Evolutionary conservation across 2,113 vertebrate genomes (phyloP).

Genomic region (Tachycineta bicolor): DNA sequence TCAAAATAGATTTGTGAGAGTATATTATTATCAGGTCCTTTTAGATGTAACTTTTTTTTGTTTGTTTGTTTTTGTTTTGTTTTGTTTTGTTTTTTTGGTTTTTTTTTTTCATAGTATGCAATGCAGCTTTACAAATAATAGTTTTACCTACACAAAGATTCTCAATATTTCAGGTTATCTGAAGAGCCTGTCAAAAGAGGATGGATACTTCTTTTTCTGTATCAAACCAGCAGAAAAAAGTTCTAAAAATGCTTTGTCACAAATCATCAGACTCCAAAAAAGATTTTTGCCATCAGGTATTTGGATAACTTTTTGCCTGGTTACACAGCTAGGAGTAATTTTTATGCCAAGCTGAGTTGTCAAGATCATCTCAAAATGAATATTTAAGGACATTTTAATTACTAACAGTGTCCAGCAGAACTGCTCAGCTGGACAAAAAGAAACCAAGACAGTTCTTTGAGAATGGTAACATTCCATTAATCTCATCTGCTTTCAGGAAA

Average conservation of each 20-base stretch:
- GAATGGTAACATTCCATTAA: neutral
- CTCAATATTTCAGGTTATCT: neutral
- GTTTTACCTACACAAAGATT: neutral
- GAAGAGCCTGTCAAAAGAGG: neutral
- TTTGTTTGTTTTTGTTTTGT: too few species aligned
- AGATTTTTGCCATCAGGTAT: neutral
- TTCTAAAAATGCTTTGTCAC: neutral
- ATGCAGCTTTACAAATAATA: neutral
- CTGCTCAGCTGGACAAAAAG: neutral
- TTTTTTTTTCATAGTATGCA: accelerated
- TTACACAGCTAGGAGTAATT: neutral
- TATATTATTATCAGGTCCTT: neutral
- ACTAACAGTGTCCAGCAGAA: neutral
- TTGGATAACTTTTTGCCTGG: neutral
- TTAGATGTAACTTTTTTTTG: neutral
- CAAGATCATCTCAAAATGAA: neutral
- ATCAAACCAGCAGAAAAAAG: neutral
- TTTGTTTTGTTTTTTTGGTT: too few species aligned
- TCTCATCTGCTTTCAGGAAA: neutral
- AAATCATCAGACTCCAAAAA: neutral
- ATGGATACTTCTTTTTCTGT: neutral
- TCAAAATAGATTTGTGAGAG: neutral
- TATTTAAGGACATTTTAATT: neutral
- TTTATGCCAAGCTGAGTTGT: neutral
- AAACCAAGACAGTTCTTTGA: neutral